Base-by-base conservation (phyloP, 2,888 invertebrate species). In the Clanis bilineata region DNA sequence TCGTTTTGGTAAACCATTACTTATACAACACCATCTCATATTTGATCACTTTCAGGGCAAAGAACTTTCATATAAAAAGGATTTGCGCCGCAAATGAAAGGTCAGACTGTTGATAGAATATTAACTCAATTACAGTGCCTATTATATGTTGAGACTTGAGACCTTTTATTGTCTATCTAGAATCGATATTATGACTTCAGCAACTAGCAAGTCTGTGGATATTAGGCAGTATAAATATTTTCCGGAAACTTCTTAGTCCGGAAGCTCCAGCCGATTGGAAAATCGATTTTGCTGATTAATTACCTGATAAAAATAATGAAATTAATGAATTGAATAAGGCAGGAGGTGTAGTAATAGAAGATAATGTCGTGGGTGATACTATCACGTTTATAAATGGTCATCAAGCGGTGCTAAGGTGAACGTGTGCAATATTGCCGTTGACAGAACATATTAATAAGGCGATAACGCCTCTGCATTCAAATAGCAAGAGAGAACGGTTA, bases 371-470 rank as follows among this genome's bases (percentile, higher is more conserved):
- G 70, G 83, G 83, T 76, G 79, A 67, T 69, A 60, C 72, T 76
- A 77, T 79, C 74, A 68, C 72, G 59, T 61, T 75, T 77, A 72
- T 79, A 81, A 74, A 81, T 72, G 77, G 74, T 65, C 71, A 74
- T 74, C 77, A 69, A 69, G 71, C 47, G 38, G 36, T 83, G 84
- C 79, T 85, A 85, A 86, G 85, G 84, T 82, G 76, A 83, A 80
- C 83, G 72, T 78, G 82, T 83, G 73, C 72, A 72, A 72, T 74
- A 80, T 71, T 69, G 64, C 66, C 65, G 69, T 66, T 66, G 62
- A 76, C 68, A 70, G 72, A 75, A 79, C 79, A 76, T 76, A 72
- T 59, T 73, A 76, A 32, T 51, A 73, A 72, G 74, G 66, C 72
- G 67, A 72, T 61, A 65, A 81, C 85, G 83, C 84, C 84, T 83